phyloP scores from a whole-genome alignment of 2,888 invertebrate species.

The Epinotia brunnichana region DNA sequence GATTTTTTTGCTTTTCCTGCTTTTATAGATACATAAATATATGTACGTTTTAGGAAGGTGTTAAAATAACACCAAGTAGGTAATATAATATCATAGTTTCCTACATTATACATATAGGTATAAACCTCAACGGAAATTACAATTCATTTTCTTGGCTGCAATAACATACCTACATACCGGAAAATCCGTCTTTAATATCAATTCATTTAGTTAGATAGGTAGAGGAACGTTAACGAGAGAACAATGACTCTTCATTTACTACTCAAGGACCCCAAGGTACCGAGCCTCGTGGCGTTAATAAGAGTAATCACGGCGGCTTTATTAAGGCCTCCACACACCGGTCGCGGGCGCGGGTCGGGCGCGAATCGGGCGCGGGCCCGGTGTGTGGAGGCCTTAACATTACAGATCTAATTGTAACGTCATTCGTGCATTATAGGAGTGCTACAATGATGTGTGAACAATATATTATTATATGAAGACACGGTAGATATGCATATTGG shows the following conservation, averaged over 20 bases:
- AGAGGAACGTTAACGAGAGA: conserved; percentile 12
- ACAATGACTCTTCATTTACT: conserved; percentile 34
- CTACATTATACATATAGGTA: too few species aligned
- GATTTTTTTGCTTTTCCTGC: too few species aligned
- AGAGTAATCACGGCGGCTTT: conserved; percentile 26
- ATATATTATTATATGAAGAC: neutral
- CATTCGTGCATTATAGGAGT: conserved; percentile 1
- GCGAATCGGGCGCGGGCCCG: too few species aligned
- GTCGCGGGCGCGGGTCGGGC: too few species aligned
- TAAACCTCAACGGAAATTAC: neutral
- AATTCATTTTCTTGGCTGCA: neutral
- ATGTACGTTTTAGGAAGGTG: neutral
- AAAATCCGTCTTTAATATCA: neutral
- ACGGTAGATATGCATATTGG: neutral
- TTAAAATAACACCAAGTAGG: neutral
- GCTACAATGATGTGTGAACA: neutral
- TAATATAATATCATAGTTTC: too few species aligned
- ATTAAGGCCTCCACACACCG: too few species aligned
- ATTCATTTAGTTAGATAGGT: neutral
- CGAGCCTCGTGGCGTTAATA: conserved; percentile 11
- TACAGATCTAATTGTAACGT: conserved; percentile 6
- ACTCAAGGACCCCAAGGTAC: conserved; percentile 1
- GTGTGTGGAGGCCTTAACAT: too few species aligned
- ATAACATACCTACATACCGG: neutral
- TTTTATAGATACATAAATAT: too few species aligned